phyloP scores from a whole-genome alignment of 1,140 invertebrate genomes.

The Zaprionus capensis region DNA sequence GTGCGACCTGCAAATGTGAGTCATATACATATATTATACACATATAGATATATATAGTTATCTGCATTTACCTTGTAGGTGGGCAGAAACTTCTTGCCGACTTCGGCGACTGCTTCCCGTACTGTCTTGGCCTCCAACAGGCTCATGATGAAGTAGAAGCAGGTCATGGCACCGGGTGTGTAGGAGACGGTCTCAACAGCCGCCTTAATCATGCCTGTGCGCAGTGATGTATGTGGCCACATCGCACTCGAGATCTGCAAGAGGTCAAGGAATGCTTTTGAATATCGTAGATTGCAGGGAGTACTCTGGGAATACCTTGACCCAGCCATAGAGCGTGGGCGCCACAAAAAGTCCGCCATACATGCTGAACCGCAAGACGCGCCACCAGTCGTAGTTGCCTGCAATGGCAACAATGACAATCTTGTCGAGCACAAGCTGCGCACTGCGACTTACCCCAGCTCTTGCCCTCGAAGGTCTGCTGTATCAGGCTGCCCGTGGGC shows the following conservation, averaged over 20 bases:
- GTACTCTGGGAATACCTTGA: constrained; percentile 84
- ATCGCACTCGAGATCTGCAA: constrained; percentile 85
- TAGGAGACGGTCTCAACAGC: constrained; percentile 92
- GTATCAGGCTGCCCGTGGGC: constrained; percentile 88
- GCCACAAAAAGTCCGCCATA: constrained; percentile 90
- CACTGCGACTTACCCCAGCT: constrained; percentile 64
- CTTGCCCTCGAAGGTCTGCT: constrained; percentile 86
- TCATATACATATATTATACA: background rate
- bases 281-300: no score
- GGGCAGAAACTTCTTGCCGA: constrained; percentile 91
- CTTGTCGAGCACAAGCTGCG: background rate
- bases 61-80: constrained; percentile 86
- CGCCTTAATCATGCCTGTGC: constrained; percentile 89
- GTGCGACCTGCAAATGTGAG: constrained; percentile 87
- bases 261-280: background rate
- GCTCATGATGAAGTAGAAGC: constrained; percentile 93
- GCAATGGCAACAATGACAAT: background rate
- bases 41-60: constrained; percentile 12
- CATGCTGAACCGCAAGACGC: constrained; percentile 88
- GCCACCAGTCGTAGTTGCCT: constrained; percentile 86
- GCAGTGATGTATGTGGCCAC: constrained; percentile 88
- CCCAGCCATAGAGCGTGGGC: constrained; percentile 89
- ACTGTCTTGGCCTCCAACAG: constrained; percentile 90
- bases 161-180: constrained; percentile 91
- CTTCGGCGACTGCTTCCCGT: constrained; percentile 88